Evolutionary conservation across 1,140 invertebrate genomes (phyloP), one percentile per base, ranked within the genome.

Genomic region (Gryllus bimaculatus): DNA sequence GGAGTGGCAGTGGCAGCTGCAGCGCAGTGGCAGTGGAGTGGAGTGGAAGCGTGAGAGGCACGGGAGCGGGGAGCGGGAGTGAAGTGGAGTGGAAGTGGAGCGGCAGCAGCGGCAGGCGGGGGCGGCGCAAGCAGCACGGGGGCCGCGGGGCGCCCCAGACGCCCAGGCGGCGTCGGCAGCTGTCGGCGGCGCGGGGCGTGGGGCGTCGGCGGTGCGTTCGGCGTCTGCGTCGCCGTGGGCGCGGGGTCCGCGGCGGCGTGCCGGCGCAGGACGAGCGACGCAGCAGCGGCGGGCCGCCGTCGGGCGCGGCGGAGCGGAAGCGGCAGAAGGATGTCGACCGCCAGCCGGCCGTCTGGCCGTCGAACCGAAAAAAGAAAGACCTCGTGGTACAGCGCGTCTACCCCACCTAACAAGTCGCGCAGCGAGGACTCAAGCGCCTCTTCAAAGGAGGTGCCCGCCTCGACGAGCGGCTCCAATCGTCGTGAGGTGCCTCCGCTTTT

Each of bases 331-430:
- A 84, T 84, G 83, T 83, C 84, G 15, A 84, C 87, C 76, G 81
- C 85, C 8, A 85, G 83, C 10, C 10, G 26, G 8, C 73, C 47
- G 75, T 8, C 49, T n/a, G n/a, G 47, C 12, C 21, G 80, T 83
- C 73, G 87, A n/a, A 88, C 80, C 85, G 88, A 49, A 94, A 93
- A 85, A 95, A 95, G 83, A 93, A 93, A 80, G 89, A n/a, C 90
- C 26, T 88, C 88, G 82, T 95, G 94, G 92, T 95, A 95, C 85
- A 94, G 93, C 85, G 93, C 85, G 91, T 73, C 88, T 96, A 96
- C 96, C 87, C 95, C 96, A 48, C 96, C 95, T 0, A n/a, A 98
- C 98, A 84, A 98, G 98, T 96, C 94, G 76, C 89, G 94, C 81
- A 95, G 93, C 66, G 94, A 96, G 82, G 95, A 98, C 86, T 98